Evolutionary conservation across 1,140 invertebrate genomes (phyloP).

Genomic region (Chionoecetes opilio): DNA sequence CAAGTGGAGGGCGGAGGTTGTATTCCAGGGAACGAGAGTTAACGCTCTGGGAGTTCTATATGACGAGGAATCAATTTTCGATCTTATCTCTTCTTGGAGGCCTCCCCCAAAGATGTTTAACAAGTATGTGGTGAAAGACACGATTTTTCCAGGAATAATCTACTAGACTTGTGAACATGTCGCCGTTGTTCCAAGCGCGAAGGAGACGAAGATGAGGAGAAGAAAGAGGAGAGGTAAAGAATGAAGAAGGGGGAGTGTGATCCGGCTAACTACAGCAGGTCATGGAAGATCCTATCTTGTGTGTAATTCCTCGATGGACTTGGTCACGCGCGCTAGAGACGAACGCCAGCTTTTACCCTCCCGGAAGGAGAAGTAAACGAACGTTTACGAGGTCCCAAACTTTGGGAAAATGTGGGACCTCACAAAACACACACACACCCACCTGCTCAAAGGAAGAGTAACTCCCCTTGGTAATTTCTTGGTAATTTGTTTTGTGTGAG

Average conservation of each 20-base stretch:
- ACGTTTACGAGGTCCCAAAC: background rate
- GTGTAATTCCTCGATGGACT: too few species aligned
- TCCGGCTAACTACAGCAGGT: too few species aligned
- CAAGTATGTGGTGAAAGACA: background rate
- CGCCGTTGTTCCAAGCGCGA: background rate
- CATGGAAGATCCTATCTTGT: too few species aligned
- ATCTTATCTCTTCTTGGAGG: background rate
- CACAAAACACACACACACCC: too few species aligned
- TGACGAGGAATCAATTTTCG: constrained; percentile 41
- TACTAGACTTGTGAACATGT: background rate
- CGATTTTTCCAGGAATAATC: background rate
- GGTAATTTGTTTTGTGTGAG: too few species aligned
- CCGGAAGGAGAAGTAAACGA: background rate
- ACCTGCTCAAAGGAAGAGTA: too few species aligned
- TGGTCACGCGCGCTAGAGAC: too few species aligned
- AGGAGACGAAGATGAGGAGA: background rate
- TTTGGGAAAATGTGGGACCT: too few species aligned
- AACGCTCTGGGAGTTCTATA: constrained; percentile 45
- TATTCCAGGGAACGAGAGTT: constrained; percentile 35
- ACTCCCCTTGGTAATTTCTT: too few species aligned
- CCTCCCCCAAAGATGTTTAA: background rate
- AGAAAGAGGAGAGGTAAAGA: background rate
- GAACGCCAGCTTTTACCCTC: too few species aligned
- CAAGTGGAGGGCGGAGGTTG: background rate
- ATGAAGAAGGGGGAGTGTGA: too few species aligned